phyloP scores from a whole-genome alignment of 2,113 vertebrate species.

The Pelecanus crispus region DNA sequence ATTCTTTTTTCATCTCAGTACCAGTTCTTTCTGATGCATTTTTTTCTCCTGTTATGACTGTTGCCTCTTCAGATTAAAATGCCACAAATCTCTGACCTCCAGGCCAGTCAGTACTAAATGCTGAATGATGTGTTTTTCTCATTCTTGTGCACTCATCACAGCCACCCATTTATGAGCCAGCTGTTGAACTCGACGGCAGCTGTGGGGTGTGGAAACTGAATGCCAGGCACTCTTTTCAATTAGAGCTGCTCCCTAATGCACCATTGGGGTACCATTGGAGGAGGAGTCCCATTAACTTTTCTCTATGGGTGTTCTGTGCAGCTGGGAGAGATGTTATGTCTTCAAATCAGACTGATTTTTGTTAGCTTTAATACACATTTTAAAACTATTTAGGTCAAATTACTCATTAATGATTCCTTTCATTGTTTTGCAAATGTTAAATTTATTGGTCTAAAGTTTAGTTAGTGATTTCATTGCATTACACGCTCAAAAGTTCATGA shows the following conservation, averaged over 20 bases:
- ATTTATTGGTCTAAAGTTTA: neutral
- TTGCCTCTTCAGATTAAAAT: slow-evolving; percentile 39
- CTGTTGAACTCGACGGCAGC: slow-evolving; percentile 68
- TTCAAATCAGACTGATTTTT: slow-evolving; percentile 5
- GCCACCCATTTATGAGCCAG: slow-evolving; percentile 68
- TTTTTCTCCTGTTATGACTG: neutral
- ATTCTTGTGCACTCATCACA: slow-evolving; percentile 43
- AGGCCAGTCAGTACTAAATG: neutral
- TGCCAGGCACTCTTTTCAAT: slow-evolving; percentile 58
- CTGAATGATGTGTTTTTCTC: slow-evolving; percentile 57
- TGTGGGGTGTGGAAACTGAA: slow-evolving; percentile 56
- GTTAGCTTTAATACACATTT: neutral
- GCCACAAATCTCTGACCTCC: slow-evolving; percentile 4
- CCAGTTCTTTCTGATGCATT: neutral
- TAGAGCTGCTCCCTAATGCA: slow-evolving; percentile 13
- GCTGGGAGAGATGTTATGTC: slow-evolving; percentile 1
- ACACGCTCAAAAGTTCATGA: neutral
- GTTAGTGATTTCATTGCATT: neutral
- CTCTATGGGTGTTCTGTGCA: neutral
- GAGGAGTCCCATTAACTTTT: slow-evolving; percentile 35
- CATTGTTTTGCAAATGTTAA: neutral
- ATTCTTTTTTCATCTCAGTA: neutral
- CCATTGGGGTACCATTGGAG: slow-evolving; percentile 22
- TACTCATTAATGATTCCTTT: neutral
- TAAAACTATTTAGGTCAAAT: neutral